Evolutionary conservation across 1,140 invertebrate genomes (phyloP).

Genomic region (Battus philenor): DNA sequence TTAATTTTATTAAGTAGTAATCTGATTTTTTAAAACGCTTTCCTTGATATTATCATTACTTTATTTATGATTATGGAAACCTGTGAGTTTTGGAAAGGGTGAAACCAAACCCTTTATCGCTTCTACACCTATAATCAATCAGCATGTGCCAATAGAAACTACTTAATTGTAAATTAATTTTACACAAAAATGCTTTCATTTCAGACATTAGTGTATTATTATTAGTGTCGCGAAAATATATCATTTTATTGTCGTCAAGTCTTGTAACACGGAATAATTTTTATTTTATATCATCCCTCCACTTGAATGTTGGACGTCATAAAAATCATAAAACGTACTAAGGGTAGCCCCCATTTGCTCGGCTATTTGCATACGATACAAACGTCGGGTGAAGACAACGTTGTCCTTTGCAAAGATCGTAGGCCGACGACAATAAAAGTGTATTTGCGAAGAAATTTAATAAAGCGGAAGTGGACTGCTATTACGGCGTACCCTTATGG

Average conservation of each 20-base stretch:
- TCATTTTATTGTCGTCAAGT: neutral
- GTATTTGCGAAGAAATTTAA: constrained; percentile 75
- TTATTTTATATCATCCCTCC: constrained; percentile 8
- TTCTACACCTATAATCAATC: no score
- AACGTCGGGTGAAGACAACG: constrained; percentile 52
- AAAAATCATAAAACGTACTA: constrained; percentile 55
- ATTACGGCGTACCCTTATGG: constrained; percentile 48
- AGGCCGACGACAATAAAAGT: constrained; percentile 65
- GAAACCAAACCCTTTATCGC: no score
- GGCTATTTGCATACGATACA: constrained; percentile 67
- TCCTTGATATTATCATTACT: no score
- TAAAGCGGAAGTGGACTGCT: constrained; percentile 70
- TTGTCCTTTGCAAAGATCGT: constrained; percentile 56
- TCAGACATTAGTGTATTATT: no score
- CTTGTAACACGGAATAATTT: constrained; percentile 16
- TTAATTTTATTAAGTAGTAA: no score
- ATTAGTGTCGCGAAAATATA: no score
- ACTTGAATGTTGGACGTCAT: constrained; percentile 32
- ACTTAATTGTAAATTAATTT: no score
- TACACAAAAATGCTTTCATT: no score
- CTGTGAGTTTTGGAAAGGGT: no score
- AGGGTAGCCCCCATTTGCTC: constrained; percentile 46
- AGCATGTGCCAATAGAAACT: no score
- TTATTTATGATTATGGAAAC: no score
- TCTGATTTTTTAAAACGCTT: no score